Evolutionary conservation across 1,140 invertebrate species (phyloP).

Genomic region (Helicoverpa zea): DNA sequence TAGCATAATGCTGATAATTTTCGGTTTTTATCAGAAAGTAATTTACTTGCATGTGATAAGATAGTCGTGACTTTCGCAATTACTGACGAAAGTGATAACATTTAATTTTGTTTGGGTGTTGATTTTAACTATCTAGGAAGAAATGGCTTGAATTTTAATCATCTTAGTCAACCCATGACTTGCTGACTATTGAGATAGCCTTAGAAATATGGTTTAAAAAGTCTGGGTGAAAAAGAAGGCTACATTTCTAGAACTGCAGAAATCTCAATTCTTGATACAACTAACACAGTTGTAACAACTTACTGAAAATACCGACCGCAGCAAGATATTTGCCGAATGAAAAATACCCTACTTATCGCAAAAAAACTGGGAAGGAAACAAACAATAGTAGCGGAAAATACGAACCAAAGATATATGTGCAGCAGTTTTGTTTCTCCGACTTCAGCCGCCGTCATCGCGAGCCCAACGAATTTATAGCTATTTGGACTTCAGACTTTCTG

Average conservation of each 20-base stretch:
- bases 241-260: too few species aligned
- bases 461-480: constrained; percentile 76
- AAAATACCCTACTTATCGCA: constrained; percentile 14
- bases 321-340: too few species aligned
- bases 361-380: constrained; percentile 55
- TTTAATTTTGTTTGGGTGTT: not conserved
- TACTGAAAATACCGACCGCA: too few species aligned
- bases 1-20: constrained; percentile 15
- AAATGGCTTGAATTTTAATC: too few species aligned
- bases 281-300: too few species aligned
- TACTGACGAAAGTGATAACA: not conserved
- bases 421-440: constrained; percentile 79
- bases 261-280: too few species aligned
- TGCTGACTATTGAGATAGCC: too few species aligned
- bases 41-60: constrained; percentile 34
- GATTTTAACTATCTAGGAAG: not conserved
- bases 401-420: constrained; percentile 76
- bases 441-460: constrained; percentile 76
- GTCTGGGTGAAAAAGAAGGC: too few species aligned
- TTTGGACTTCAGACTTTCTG: constrained; percentile 77
- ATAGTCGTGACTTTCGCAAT: constrained; percentile 9
- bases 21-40: not conserved
- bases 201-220: too few species aligned
- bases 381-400: constrained; percentile 68
- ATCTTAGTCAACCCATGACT: not conserved